A percentile compares a stretch with the other conserved stretches of the same genome.
These are phyloP conservation scores for Mormyrus proboscirostris DNA, from an alignment of 2,797 vertebrate species.

Conservation along the genomic window DNA sequence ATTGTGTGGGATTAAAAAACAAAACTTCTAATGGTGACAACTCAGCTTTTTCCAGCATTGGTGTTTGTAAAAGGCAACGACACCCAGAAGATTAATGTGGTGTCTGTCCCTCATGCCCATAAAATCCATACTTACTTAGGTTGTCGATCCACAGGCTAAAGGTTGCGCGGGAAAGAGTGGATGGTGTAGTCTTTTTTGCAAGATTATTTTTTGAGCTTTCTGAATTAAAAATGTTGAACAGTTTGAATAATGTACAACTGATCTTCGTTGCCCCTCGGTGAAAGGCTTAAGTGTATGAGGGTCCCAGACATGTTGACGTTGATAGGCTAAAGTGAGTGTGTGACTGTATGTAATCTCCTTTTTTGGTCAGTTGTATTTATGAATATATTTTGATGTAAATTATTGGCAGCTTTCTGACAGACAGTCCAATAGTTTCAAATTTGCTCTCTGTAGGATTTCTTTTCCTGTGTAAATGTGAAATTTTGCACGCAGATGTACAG, in stretches of 20 bases:
- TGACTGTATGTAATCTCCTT: background rate
- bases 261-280: background rate
- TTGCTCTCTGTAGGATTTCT: background rate
- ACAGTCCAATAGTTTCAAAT: background rate
- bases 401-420: background rate
- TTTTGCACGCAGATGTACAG: background rate
- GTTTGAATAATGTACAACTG: background rate
- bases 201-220: background rate
- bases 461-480: background rate
- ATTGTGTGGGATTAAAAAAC: background rate
- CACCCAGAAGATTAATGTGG: background rate
- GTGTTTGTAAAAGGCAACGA: background rate
- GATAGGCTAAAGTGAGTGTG: background rate
- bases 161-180: background rate
- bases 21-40: background rate
- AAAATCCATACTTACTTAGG: background rate
- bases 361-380: background rate
- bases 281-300: background rate
- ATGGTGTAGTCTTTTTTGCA: background rate
- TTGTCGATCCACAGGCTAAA: background rate
- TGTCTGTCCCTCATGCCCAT: background rate
- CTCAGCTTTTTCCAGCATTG: background rate
- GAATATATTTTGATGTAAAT: background rate
- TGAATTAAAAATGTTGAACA: background rate
- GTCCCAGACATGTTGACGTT: background rate